Evolutionary conservation across 2,888 invertebrate genomes (phyloP).

Genomic region (Sthenelais limicola): DNA sequence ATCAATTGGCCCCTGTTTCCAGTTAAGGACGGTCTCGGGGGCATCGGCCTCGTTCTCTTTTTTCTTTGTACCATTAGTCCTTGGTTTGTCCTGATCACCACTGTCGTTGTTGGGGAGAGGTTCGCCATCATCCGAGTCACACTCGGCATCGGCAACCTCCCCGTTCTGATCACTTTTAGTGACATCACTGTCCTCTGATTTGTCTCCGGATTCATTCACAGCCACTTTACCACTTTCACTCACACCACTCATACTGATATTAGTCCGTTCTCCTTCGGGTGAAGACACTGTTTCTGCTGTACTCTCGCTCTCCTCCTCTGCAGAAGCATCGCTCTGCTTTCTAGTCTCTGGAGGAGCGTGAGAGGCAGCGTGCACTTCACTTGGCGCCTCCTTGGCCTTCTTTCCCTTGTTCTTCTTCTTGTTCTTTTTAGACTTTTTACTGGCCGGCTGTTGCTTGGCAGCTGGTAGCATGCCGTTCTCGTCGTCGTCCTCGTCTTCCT

Average conservation of each 20-base stretch:
- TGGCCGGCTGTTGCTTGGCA: not conserved
- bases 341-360: constrained; percentile 41
- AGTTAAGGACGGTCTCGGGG: constrained; percentile 20
- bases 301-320: constrained; percentile 35
- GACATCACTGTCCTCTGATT: constrained; percentile 11
- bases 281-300: constrained; percentile 1
- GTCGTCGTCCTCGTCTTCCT: not conserved
- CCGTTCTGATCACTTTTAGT: constrained; percentile 4
- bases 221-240: not conserved
- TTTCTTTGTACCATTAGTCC: constrained; percentile 8
- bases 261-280: not conserved
- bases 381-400: not conserved
- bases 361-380: constrained; percentile 33
- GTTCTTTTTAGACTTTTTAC: constrained; percentile 20
- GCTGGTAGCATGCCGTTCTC: not conserved
- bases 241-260: not conserved
- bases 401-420: constrained; percentile 18
- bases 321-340: not conserved
- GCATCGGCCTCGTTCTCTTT: not conserved
- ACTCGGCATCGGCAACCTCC: not conserved
- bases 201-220: not conserved
- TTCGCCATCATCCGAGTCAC: not conserved
- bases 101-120: not conserved
- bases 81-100: not conserved
- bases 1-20: not conserved